Conservation (phyloP, 2,113 vertebrate species). For the Mesoclemmys tuberculata region DNA sequence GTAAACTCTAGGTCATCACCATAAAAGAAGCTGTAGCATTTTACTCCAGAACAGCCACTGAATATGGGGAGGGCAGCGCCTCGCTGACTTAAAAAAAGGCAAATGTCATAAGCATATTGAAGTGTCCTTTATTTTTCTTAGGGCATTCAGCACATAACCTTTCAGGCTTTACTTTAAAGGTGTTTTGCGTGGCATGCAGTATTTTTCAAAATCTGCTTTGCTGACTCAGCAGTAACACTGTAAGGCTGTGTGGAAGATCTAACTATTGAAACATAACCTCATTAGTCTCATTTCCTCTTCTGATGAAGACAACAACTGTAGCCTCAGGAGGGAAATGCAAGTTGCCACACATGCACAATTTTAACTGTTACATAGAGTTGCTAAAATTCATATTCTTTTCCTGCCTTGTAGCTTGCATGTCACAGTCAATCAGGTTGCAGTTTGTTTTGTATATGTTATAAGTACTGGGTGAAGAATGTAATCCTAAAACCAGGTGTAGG, state of each 20-base stretch:
- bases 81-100: background rate
- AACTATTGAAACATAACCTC: background rate
- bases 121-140: background rate
- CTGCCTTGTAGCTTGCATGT: background rate
- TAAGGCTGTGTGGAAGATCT: background rate
- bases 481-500: background rate
- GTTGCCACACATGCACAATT: background rate
- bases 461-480: background rate
- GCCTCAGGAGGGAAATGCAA: background rate
- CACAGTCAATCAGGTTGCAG: background rate
- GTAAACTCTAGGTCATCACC: background rate
- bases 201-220: background rate
- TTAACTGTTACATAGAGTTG: background rate
- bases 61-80: background rate
- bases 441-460: background rate
- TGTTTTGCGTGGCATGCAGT: background rate
- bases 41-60: background rate
- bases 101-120: background rate
- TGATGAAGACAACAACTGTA: background rate
- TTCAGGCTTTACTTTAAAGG: background rate
- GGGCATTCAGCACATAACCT: background rate
- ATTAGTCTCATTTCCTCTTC: background rate
- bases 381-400: background rate
- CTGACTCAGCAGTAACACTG: background rate
- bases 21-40: background rate